Percentiles rank a stretch among this genome's conserved stretches.
Evolutionary conservation across 1,140 invertebrate genomes (phyloP).

Genomic region (Drosophila biarmipes): DNA sequence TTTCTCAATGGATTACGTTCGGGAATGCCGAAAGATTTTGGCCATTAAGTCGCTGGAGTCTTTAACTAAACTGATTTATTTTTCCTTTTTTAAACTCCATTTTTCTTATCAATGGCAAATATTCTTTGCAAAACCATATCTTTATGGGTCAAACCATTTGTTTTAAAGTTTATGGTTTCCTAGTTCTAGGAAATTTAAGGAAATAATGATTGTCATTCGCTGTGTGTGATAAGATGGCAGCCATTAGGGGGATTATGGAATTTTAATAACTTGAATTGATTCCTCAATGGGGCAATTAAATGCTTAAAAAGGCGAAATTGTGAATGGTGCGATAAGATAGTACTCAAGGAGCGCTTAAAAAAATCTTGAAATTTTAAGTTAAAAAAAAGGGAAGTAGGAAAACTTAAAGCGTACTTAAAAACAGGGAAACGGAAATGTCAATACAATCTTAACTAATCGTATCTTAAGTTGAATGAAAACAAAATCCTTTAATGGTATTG

Average conservation of each 20-base stretch:
- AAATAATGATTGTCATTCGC: background rate
- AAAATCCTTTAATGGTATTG: background rate
- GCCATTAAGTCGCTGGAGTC: conserved; percentile 5
- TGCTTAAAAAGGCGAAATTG: background rate
- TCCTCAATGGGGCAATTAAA: background rate
- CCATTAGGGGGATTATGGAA: background rate
- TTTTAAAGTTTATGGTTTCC: conserved; percentile 4
- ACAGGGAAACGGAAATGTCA: background rate
- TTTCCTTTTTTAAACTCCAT: background rate
- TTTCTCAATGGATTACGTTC: conserved; percentile 14
- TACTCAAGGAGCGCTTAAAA: background rate
- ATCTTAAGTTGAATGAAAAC: background rate
- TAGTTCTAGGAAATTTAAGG: conserved; percentile 1
- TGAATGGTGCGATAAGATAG: background rate
- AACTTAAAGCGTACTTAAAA: too few relatives aligned
- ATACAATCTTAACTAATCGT: background rate
- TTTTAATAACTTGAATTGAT: conserved; percentile 1
- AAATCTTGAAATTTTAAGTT: background rate
- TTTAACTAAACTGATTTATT: background rate
- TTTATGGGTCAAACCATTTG: conserved; percentile 3
- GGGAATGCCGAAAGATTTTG: conserved; percentile 24
- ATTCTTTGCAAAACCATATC: conserved; percentile 15
- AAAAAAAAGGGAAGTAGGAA: background rate
- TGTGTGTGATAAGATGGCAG: background rate
- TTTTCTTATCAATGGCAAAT: background rate